Evolutionary conservation across 2,797 vertebrate species (phyloP).

Genomic region (Acrossocheilus fasciatus): DNA sequence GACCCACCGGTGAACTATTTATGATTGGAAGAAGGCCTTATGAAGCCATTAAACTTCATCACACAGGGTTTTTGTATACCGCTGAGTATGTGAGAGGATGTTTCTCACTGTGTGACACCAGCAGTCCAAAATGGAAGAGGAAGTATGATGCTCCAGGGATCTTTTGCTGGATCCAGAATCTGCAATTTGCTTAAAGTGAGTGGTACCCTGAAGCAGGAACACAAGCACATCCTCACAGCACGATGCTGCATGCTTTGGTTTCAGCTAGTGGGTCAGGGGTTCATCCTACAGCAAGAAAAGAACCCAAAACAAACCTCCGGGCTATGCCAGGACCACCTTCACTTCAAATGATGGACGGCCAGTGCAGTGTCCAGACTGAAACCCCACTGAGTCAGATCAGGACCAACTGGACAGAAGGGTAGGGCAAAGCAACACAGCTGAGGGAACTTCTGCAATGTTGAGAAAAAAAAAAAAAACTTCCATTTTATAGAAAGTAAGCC

Average conservation of each 20-base stretch:
- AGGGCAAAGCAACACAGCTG: neutral
- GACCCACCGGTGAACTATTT: neutral
- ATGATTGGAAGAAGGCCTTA: neutral
- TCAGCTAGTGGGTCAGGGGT: neutral
- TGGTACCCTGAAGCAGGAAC: constrained; percentile 2
- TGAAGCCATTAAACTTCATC: neutral
- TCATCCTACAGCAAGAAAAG: neutral
- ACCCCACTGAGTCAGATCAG: neutral
- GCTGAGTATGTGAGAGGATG: constrained; percentile 5
- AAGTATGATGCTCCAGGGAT: neutral
- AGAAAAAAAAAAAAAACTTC: neutral
- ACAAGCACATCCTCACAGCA: neutral
- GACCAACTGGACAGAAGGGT: neutral
- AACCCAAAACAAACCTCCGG: neutral
- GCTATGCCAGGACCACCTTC: constrained; percentile 4
- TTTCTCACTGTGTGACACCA: constrained; percentile 2
- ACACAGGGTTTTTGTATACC: neutral
- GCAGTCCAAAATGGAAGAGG: neutral
- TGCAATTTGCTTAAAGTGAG: neutral
- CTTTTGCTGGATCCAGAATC: neutral
- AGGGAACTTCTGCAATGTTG: neutral
- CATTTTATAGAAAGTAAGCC: neutral
- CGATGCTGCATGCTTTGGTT: neutral
- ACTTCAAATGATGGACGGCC: neutral
- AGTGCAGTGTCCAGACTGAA: neutral